Evolutionary conservation across 2,888 invertebrate genomes (phyloP).

Genomic region (Luffia ferchaultella): DNA sequence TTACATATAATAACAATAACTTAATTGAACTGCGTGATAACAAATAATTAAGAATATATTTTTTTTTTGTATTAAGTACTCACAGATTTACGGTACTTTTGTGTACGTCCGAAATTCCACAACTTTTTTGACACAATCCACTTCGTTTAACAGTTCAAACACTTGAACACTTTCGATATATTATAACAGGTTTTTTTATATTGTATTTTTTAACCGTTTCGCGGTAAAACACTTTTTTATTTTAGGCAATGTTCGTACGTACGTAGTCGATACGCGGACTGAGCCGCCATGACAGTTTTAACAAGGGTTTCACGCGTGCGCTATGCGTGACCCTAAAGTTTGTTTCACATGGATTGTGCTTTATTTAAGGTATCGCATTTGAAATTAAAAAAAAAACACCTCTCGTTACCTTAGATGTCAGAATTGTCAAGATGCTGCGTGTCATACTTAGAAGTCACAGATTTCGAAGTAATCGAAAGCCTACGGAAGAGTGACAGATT

Average conservation of each 20-base stretch:
- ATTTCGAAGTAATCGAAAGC: too few relatives aligned
- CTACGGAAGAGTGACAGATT: too few relatives aligned
- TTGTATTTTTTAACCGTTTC: too few relatives aligned
- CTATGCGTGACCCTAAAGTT: constrained; percentile 32
- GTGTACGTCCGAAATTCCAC: not conserved
- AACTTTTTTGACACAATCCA: not conserved
- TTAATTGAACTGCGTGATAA: too few relatives aligned
- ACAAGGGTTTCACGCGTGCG: constrained; percentile 51
- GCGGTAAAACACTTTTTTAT: not conserved
- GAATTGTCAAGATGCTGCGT: too few relatives aligned
- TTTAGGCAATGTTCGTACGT: constrained; percentile 25
- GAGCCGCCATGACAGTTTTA: constrained; percentile 52
- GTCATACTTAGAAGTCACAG: too few relatives aligned
- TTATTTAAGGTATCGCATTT: too few relatives aligned
- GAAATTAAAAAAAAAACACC: too few relatives aligned
- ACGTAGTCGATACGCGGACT: constrained; percentile 55
- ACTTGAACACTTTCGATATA: not conserved
- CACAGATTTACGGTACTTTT: not conserved
- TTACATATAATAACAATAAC: too few relatives aligned
- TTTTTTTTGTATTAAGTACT: too few relatives aligned
- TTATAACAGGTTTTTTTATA: not conserved
- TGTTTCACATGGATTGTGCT: constrained; percentile 36
- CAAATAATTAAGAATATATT: too few relatives aligned
- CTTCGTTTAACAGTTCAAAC: not conserved
- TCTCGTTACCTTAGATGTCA: too few relatives aligned